Base-by-base conservation (phyloP, 1,140 invertebrate genomes). In the Delia radicum region DNA sequence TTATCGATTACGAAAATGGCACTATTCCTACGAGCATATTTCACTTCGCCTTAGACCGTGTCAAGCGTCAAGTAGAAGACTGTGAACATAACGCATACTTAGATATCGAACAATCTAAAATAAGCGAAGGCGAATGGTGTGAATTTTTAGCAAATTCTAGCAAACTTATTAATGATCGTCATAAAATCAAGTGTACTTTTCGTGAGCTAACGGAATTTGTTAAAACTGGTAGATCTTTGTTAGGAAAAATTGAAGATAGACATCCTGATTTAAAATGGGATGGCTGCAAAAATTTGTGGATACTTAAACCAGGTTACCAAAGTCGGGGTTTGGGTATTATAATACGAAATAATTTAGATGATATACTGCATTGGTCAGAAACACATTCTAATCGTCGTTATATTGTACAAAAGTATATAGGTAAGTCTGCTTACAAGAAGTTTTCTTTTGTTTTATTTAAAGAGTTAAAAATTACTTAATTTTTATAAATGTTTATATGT, bases 321-420 rank as follows among this genome's bases (percentile, higher is more conserved):
- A 96, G 94, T 26, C 89, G 95, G 79, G 96, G 96, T 0, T 89
- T 92, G 78, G 96, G 96, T n/a, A 97, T 98, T 37, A 84, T 87
- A 74, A 85, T 90, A 78, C 87, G 87, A 28, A 89, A 87, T 69
- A 87, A 87, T 76, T 80, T 89, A 62, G 85, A 86, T 74, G 87
- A 92, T 13, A 95, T 98, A 77, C 81, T 94, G 79, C 87, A 91
- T 75, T 90, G 87, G 87, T 81, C 89, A 76, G 85, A 90, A 24
- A 85, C 88, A 77, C 88, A 89, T 80, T 86, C 87, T 2, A 91
- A 92, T 76, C 88, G 90, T 76, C 93, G 93, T 87, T 96, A 94
- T 86, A 91, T 97, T 29, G 91, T 96, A 21, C 96, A 97, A 85
- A 98, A 98, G 87, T 98, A 98, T 87, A 96, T 98, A 78, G 95